These are phyloP conservation scores for Halisarca cf. caerulea DNA, from an alignment of 37 sponge, comb jelly and placozoan species.

Conservation along the genomic window DNA sequence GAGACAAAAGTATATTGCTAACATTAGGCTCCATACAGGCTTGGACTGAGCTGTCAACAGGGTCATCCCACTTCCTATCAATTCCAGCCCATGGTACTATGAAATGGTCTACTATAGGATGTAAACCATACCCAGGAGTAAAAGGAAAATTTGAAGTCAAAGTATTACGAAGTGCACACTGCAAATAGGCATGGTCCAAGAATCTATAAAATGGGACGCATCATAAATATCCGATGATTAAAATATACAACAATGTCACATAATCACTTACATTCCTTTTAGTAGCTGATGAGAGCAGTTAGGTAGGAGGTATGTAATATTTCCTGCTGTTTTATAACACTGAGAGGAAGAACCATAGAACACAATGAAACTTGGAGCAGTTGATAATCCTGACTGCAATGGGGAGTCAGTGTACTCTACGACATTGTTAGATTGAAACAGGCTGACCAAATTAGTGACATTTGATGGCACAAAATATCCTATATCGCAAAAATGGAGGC, in stretches of 20 bases:
- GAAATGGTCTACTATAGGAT: constrained; percentile 61
- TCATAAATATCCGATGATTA: not conserved
- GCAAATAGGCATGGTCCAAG: constrained; percentile 46
- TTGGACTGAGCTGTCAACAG: not conserved
- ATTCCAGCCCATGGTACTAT: constrained; percentile 72
- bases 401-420: constrained; percentile 6
- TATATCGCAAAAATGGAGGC: not conserved
- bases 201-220: constrained; percentile 38
- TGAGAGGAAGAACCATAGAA: constrained; percentile 79
- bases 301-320: constrained; percentile 66
- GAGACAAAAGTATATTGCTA: constrained; percentile 53
- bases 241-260: constrained; percentile 8
- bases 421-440: not conserved
- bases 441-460: constrained; percentile 13
- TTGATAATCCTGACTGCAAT: constrained; percentile 12
- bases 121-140: constrained; percentile 50
- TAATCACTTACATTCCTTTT: constrained; percentile 43
- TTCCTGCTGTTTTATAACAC: constrained; percentile 67
- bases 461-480: constrained; percentile 13
- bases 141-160: not conserved
- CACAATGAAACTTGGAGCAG: constrained; percentile 61
- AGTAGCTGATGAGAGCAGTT: constrained; percentile 72
- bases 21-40: not conserved
- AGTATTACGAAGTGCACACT: constrained; percentile 36
- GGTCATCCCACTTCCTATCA: constrained; percentile 1